phyloP scores from a whole-genome alignment of 2,888 invertebrate genomes.

The Criorhina ranunculi region DNA sequence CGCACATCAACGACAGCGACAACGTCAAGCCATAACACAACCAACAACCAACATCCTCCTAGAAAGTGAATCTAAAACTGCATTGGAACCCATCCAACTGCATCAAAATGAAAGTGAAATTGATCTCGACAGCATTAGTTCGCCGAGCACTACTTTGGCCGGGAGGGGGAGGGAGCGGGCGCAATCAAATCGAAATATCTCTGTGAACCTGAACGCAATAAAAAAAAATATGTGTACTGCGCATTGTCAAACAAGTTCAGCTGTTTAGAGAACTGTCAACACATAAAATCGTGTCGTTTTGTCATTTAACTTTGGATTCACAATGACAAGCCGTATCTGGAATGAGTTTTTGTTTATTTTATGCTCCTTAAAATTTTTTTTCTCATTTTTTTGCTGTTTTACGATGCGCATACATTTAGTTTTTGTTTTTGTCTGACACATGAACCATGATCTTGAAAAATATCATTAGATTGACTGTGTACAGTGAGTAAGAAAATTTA shows the following conservation, averaged over 20 bases:
- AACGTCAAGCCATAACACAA: constrained; percentile 38
- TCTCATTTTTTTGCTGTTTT: constrained; percentile 13
- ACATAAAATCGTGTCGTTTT: neutral
- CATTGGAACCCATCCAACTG: constrained; percentile 74
- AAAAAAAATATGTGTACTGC: constrained; percentile 19
- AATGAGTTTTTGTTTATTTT: no score
- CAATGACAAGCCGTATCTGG: neutral
- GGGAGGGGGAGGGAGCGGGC: no score
- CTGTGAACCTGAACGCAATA: constrained; percentile 35
- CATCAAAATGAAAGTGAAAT: constrained; percentile 76
- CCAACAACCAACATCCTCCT: constrained; percentile 63
- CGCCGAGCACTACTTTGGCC: constrained; percentile 5
- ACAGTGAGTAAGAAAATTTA: no score
- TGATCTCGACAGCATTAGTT: constrained; percentile 46
- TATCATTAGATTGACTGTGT: no score
- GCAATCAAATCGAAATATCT: constrained; percentile 51
- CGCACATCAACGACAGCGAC: constrained; percentile 14
- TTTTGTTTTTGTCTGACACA: no score
- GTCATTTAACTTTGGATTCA: neutral
- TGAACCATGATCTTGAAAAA: no score
- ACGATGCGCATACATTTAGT: no score
- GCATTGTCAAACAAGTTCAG: constrained; percentile 44
- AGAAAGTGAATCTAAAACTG: constrained; percentile 76
- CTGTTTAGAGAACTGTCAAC: neutral
- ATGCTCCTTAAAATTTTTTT: no score